Evolutionary conservation across 2,888 invertebrate species (phyloP), one percentile per base, ranked within the genome.

Genomic region (Caradrina clavipalpis): DNA sequence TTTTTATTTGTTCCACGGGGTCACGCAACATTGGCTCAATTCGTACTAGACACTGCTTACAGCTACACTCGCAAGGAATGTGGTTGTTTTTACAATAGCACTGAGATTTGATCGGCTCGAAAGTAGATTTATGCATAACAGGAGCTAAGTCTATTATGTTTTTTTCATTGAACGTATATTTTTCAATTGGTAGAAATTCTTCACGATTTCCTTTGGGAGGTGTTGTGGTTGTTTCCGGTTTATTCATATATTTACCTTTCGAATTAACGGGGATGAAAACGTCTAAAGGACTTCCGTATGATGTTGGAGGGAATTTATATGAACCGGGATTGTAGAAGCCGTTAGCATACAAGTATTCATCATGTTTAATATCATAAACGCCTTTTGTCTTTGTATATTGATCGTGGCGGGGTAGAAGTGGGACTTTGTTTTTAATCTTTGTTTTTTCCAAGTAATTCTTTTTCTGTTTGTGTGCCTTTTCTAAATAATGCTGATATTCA

Each of bases 401-500:
- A 26, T 95, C 94, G 60, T 90, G 93, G 8, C 88, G 90, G 60
- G 77, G 77, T 58, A 90, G 57, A 17, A 88, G 81, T 2, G 95
- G 95, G 39, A 94, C 90, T 87, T 94, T 95, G 73, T 94, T 95
- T 90, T 95, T 95, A 2, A 79, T 67, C 86, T 92, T 93, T 31
- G 84, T 78, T 83, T 91, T 93, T 78, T 93, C 92, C 17, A 91
- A 74, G 75, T 92, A 93, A 62, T 87, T 88, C 63, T 89, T 80
- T 73, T 89, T 89, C 77, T 95, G 94, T 73, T 93, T 94, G 58
- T 94, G 92, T 66, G 94, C 94, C 82, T 90, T 95, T 54, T 95
- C 93, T 83, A 96, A 89, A 78, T 93, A 92, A 57, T 89, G 90
- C 80, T 95, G 94, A 78, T 95, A 96, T 88, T 95, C 94, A 39